A percentile compares a stretch with the other conserved stretches of the same genome.
These are phyloP conservation scores for honey bee (Apis mellifera) DNA, from an alignment of 1,140 invertebrate genomes.

Conservation along the genomic window DNA sequence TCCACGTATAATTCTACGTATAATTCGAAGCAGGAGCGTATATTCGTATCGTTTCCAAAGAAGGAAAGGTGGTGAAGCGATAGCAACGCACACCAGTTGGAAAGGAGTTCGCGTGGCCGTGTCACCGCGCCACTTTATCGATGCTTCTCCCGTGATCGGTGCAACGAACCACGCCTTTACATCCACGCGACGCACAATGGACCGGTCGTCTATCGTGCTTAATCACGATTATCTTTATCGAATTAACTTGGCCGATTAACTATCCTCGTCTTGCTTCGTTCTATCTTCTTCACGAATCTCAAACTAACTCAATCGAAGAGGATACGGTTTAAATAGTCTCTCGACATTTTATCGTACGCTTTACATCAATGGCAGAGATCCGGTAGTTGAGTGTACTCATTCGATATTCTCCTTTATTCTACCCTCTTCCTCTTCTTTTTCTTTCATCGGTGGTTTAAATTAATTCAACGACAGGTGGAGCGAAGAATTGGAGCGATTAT, in stretches of 20 bases:
- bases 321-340: too few species aligned
- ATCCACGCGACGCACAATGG: constrained; percentile 39
- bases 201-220: not conserved
- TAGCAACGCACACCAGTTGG: constrained; percentile 24
- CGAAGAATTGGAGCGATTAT: not conserved
- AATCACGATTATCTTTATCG: constrained; percentile 1
- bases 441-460: not conserved
- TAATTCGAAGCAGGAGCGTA: too few species aligned
- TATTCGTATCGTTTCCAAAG: too few species aligned
- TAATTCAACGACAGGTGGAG: not conserved
- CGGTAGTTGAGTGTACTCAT: too few species aligned
- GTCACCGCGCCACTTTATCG: constrained; percentile 52
- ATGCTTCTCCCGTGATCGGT: constrained; percentile 42
- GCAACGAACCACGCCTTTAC: constrained; percentile 65
- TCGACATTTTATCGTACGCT: too few species aligned
- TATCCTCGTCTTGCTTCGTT: not conserved
- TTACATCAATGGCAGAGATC: too few species aligned
- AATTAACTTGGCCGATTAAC: constrained; percentile 5
- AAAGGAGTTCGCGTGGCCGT: constrained; percentile 52
- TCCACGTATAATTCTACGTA: not conserved
- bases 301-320: too few species aligned
- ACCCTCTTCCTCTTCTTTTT: too few species aligned
- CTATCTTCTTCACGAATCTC: not conserved
- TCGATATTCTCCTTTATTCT: too few species aligned
- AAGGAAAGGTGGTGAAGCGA: constrained; percentile 9